Conservation (phyloP, 2,888 invertebrate genomes). For the Tenthredo livida region DNA sequence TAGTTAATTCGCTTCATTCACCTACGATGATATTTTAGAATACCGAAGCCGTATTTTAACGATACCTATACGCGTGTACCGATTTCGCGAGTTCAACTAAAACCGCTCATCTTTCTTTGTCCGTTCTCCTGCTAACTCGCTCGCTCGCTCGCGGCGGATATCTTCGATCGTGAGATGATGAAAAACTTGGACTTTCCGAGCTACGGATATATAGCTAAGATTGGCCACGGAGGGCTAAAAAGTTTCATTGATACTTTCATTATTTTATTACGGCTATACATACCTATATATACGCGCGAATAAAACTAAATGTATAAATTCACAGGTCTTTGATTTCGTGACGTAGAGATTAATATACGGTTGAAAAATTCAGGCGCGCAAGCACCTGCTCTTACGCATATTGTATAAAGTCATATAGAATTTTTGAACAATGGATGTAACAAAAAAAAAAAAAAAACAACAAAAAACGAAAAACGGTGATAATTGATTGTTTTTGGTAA, state of each 20-base stretch:
- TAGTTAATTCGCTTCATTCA: background rate
- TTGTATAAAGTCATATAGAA: background rate
- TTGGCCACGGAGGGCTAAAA: background rate
- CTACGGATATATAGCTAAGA: background rate
- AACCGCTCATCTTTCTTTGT: background rate
- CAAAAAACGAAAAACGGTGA: background rate
- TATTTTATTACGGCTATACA: background rate
- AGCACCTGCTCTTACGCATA: background rate
- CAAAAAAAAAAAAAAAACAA: too few species aligned
- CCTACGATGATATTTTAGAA: background rate
- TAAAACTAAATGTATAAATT: background rate
- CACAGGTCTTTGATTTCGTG: background rate
- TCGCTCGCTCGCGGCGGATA: background rate
- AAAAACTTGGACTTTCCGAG: background rate
- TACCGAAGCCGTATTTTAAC: background rate
- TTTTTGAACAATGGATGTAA: background rate
- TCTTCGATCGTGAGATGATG: background rate
- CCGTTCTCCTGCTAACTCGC: background rate
- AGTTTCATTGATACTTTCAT: slow-evolving; percentile 9
- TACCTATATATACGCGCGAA: background rate
- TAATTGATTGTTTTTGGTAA: background rate
- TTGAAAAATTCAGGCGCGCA: background rate
- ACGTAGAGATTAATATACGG: too few species aligned
- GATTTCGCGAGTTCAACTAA: background rate
- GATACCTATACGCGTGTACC: background rate